phyloP scores from a whole-genome alignment of 2,888 invertebrate species.

The Dynastes hyllus region DNA sequence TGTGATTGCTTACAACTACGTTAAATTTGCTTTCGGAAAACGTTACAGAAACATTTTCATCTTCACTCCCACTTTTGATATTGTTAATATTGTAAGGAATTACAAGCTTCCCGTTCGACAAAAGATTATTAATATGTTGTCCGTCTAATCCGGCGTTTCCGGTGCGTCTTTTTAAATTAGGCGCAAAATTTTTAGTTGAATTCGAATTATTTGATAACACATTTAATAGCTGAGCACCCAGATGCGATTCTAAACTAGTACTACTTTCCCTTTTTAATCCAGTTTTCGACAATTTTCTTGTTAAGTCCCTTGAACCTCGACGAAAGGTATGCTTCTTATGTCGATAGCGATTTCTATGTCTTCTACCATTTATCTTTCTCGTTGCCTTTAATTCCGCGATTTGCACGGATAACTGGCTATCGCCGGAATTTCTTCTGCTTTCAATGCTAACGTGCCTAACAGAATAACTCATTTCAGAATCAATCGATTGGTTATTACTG shows the following conservation, averaged over 20 bases:
- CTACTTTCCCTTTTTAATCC: constrained; percentile 74
- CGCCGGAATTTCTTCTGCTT: constrained; percentile 89
- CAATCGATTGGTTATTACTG: constrained; percentile 74
- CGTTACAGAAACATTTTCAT: constrained; percentile 69
- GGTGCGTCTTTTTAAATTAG: constrained; percentile 73
- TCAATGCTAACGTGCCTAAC: constrained; percentile 89
- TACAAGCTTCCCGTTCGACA: constrained; percentile 67
- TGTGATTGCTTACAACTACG: constrained; percentile 62
- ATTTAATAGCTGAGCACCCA: constrained; percentile 80
- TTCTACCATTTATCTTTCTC: constrained; percentile 73
- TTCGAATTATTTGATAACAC: constrained; percentile 72
- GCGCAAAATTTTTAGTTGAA: constrained; percentile 74
- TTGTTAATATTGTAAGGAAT: constrained; percentile 62
- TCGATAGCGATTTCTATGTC: constrained; percentile 55
- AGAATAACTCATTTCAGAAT: constrained; percentile 82
- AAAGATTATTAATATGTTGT: constrained; percentile 66
- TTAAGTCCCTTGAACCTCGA: constrained; percentile 61
- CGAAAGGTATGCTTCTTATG: constrained; percentile 59
- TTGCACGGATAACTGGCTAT: constrained; percentile 90
- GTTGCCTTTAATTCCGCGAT: constrained; percentile 87
- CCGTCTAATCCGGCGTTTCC: constrained; percentile 72
- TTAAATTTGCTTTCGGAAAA: constrained; percentile 67
- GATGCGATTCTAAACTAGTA: constrained; percentile 87
- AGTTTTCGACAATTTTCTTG: constrained; percentile 53
- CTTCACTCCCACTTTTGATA: constrained; percentile 66